Base-by-base conservation (phyloP, 2,797 vertebrate species). In the Sarcophilus harrisii region DNA sequence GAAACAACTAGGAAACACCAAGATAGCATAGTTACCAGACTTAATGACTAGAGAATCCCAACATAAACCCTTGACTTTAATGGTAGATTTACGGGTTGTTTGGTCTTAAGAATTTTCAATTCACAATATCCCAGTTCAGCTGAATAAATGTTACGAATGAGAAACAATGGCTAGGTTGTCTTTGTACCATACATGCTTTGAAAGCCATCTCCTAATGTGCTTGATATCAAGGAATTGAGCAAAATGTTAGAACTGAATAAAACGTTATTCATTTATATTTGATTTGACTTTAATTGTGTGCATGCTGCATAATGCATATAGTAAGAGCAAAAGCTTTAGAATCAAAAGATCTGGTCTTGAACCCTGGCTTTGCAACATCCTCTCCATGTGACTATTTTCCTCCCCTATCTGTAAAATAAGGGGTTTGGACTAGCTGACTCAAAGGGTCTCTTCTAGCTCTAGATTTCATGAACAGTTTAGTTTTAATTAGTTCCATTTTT, bases 1-100 rank as follows among this genome's bases (percentile, higher is more conserved):
- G 89, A 91, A 94, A 81, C 21, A 45, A 91, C 27, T 91, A 58
- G 38, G 90, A 92, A 96, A 94, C n/a, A 96, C 62, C 5, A 57
- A 18, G 87, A 38, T 94, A 94, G 38, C 0, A 45, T 91, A 58
- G 9, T 60, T 24, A 81, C 93, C 57, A 45, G 11, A 45, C 38
- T 24, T 45, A 18, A 45, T 81, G 38, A 81, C 21, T 38, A 81
- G 73, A 11, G 21, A 81, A 45, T 45, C 27, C 38, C n/a, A 81
- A 81, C 21, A 27, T 24, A 10, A 81, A 45, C 21, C 38, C 38
- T 81, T 81, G 73, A 45, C 21, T 81, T 73, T 81, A 38, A 21
- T 24, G 9, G 38, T 81, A 81, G 38, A 11, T 45, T 45, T n/a
- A 4, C 6, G 21, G 38, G 73, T 81, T 81, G 18, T 81, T 81